Conservation (phyloP, 1,140 invertebrate species). For the Drosophila punjabiensis region DNA sequence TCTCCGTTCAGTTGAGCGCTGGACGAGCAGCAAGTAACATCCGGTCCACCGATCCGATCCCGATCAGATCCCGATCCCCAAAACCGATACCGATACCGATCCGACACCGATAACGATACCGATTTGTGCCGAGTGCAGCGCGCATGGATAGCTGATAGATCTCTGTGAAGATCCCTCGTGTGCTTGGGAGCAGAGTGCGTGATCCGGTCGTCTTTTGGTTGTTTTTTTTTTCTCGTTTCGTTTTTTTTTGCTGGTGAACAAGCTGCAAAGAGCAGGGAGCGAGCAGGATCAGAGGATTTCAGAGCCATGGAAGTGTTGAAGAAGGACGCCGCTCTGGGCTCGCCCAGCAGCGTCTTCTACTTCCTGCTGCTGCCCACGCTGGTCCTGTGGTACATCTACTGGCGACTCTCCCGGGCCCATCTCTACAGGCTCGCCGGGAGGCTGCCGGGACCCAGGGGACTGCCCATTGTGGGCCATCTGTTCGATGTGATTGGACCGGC, state of each 20-base stretch:
- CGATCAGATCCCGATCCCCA: conserved; percentile 14
- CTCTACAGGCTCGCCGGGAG: conserved; percentile 90
- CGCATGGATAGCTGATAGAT: conserved; percentile 30
- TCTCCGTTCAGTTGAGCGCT: conserved; percentile 62
- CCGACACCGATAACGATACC: background rate
- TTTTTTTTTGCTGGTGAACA: conserved; percentile 37
- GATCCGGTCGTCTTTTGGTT: conserved; percentile 12
- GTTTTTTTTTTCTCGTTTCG: conserved; percentile 8
- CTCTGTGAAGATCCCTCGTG: conserved; percentile 11
- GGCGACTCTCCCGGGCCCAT: conserved; percentile 89
- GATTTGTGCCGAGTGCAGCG: conserved; percentile 9
- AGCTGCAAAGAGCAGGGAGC: conserved; percentile 6
- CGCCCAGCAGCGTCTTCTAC: conserved; percentile 88
- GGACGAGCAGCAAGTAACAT: conserved; percentile 69
- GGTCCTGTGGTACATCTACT: conserved; percentile 90
- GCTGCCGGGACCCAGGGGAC: conserved; percentile 89
- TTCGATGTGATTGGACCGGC: conserved; percentile 90
- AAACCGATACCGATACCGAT: conserved; percentile 11
- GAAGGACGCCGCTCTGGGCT: conserved; percentile 82
- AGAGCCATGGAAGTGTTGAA: conserved; percentile 71
- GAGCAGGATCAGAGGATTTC: conserved; percentile 16
- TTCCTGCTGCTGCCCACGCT: conserved; percentile 89
- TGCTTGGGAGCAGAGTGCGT: conserved; percentile 24
- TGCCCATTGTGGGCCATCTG: conserved; percentile 90
- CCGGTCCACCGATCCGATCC: conserved; percentile 45